Evolutionary conservation across 2,797 vertebrate species (phyloP), one percentile per base, ranked within the genome.

Genomic region (Chloroceryle inda): DNA sequence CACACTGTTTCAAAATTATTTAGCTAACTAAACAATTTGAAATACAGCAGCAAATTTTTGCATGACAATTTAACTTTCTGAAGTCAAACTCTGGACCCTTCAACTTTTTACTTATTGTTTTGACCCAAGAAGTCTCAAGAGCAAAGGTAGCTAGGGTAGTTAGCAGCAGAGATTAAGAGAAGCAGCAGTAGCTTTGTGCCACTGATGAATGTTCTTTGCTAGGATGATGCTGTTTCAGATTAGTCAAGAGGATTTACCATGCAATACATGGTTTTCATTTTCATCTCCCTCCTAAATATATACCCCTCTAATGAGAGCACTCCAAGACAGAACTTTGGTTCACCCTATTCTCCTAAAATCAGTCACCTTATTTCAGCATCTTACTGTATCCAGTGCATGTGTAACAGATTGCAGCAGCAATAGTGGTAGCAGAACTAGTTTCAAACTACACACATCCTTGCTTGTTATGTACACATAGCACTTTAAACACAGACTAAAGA

Each of bases 141-240:
- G 21, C 87, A 93, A 96, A 96, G 81, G 68, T 38, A 63, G 40
- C 37, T 42, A 89, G 75, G 81, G 68, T 42, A 63, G 40, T 33
- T 42, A 89, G 75, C 2, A 4, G 24, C n/a, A 68, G 26, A 72
- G 50, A 23, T 71, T 76, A 89, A 37, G 20, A 37, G 27, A 75
- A 9, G 37, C 74, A 91, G 38, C 1, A 81, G 38, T 0, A 33
- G 29, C 7, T 74, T 77, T 1, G 1, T 64, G 78, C 11, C 71
- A 85, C 29, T 50, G 13, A 35, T 23, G 31, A 21, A 13, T 13
- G 22, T 7, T 77, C 76, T 79, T 71, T 16, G 31, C 38, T 21
- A n/a, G 4, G 37, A 72, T 47, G n/a, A 14, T 45, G 38, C 55
- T 27, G 12, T n/a, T 83, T 45, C 69, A 71, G 35, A 59, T 64